Evolutionary conservation across 2,797 vertebrate species (phyloP).

Genomic region (Falco peregrinus): DNA sequence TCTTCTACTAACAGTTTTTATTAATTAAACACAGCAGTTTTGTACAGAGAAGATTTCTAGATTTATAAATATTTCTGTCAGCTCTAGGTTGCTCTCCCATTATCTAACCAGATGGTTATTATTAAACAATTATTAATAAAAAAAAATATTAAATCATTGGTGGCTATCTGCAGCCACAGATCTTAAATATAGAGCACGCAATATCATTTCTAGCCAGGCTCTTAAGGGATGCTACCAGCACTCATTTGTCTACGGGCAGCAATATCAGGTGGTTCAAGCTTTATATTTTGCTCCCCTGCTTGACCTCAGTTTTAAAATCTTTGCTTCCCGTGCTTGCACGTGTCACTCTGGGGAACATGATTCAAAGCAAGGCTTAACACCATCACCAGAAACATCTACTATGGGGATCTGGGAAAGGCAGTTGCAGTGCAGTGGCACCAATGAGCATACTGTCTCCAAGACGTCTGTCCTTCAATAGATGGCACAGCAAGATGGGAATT

Average conservation of each 20-base stretch:
- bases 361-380: not conserved
- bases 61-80: not conserved
- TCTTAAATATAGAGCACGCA: not conserved
- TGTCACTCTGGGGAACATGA: not conserved
- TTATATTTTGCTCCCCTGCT: not conserved
- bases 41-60: not conserved
- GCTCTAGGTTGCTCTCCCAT: not conserved
- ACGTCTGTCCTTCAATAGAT: not conserved
- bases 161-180: not conserved
- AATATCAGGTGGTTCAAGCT: not conserved
- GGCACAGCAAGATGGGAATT: not conserved
- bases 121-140: not conserved
- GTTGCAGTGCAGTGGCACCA: not conserved
- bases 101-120: not conserved
- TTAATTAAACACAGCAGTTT: not conserved
- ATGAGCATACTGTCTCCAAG: accelerated
- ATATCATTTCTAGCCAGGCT: not conserved
- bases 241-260: not conserved
- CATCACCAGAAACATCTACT: not conserved
- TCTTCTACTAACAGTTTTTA: not conserved
- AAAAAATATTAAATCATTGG: not conserved
- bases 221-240: not conserved
- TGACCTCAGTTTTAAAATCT: not conserved
- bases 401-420: not conserved
- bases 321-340: not conserved